Evolutionary conservation across 2,888 invertebrate genomes (phyloP).

Genomic region (Creontiades dilutus): DNA sequence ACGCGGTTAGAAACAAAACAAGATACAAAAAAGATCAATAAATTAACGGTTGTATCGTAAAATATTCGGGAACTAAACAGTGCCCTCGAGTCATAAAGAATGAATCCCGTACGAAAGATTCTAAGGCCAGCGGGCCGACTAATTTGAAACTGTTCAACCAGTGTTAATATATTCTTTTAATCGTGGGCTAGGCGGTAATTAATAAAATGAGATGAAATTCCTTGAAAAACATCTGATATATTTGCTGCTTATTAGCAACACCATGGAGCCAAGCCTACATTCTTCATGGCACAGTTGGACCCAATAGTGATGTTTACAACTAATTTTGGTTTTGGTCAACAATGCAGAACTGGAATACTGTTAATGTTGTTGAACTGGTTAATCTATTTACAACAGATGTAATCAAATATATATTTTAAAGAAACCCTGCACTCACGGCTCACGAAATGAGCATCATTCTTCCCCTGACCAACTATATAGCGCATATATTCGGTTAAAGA

Average conservation of each 20-base stretch:
- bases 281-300: too few relatives aligned
- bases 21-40: neutral
- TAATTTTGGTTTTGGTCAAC: too few relatives aligned
- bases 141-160: neutral
- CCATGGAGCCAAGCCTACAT: too few relatives aligned
- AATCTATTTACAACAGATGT: too few relatives aligned
- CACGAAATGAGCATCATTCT: too few relatives aligned
- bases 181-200: neutral
- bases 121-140: neutral
- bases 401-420: too few relatives aligned
- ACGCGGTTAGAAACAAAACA: neutral
- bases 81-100: constrained; percentile 31
- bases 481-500: too few relatives aligned
- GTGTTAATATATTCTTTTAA: neutral
- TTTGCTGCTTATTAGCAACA: neutral
- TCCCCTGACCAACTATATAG: too few relatives aligned
- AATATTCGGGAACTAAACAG: neutral
- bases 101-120: neutral
- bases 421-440: too few relatives aligned
- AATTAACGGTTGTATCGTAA: constrained; percentile 4
- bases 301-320: too few relatives aligned
- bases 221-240: neutral
- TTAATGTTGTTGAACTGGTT: too few relatives aligned
- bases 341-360: too few relatives aligned
- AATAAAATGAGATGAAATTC: neutral